A percentile compares a stretch with the other conserved stretches of the same genome.
phyloP scores from a whole-genome alignment of 2,888 invertebrate species.

The Meta bourneti region DNA sequence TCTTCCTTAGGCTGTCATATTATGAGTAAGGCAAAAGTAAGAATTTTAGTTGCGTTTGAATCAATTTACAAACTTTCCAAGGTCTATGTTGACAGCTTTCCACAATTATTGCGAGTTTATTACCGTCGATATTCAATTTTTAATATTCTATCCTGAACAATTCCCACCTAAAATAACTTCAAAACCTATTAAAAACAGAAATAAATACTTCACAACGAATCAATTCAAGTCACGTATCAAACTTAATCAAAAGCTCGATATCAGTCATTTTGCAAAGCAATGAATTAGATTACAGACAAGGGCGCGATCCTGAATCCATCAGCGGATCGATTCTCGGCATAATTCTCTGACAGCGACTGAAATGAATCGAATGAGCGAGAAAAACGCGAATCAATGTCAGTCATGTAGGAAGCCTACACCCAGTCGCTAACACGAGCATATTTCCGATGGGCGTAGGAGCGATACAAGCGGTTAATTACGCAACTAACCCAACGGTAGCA shows the following conservation, averaged over 20 bases:
- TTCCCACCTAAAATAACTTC: not conserved
- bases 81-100: no score
- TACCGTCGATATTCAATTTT: no score
- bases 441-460: not conserved
- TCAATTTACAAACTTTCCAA: no score
- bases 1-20: no score
- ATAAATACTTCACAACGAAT: not conserved
- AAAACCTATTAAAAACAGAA: not conserved
- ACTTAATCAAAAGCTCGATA: not conserved
- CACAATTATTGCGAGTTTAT: no score
- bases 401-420: not conserved
- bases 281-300: not conserved
- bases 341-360: not conserved
- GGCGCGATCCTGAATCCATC: not conserved
- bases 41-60: no score
- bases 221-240: not conserved
- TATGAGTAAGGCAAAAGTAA: no score
- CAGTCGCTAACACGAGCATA: not conserved
- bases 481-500: not conserved
- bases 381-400: not conserved
- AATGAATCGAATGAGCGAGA: not conserved
- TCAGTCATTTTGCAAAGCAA: not conserved
- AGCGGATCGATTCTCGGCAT: not conserved
- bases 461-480: not conserved
- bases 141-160: no score